Evolutionary conservation across 2,113 vertebrate genomes (phyloP).

Genomic region (Rhodinocichla rosea): DNA sequence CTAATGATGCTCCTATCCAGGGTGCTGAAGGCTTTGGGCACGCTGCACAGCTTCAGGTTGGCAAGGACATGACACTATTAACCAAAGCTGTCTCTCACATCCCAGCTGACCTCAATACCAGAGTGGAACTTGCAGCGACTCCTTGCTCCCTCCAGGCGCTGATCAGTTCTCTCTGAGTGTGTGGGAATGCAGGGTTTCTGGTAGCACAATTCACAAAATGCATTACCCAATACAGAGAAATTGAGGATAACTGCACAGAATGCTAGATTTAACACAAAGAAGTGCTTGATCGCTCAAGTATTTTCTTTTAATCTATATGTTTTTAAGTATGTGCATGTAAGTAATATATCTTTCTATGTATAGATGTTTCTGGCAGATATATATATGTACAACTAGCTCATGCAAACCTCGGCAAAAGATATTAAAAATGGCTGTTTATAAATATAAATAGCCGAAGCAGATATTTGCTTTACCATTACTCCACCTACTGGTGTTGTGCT

Average conservation of each 20-base stretch:
- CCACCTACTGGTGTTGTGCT: slow-evolving; percentile 77
- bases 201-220: neutral
- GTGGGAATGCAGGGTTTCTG: neutral
- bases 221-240: neutral
- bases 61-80: slow-evolving; percentile 29
- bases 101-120: slow-evolving; percentile 16
- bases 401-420: slow-evolving; percentile 35
- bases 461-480: slow-evolving; percentile 78
- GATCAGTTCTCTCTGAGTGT: neutral
- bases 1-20: neutral
- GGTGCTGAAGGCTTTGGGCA: neutral
- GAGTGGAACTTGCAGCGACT: neutral
- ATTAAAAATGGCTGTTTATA: slow-evolving; percentile 41
- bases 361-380: neutral
- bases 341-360: neutral
- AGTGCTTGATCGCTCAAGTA: neutral
- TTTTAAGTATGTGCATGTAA: neutral
- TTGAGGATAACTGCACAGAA: neutral
- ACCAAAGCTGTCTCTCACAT: slow-evolving; percentile 32
- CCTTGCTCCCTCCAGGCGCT: neutral
- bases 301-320: neutral
- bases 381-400: slow-evolving; percentile 7
- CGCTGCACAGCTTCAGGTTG: neutral
- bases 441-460: neutral
- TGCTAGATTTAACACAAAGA: neutral